Base-by-base conservation (phyloP, 2,113 vertebrate genomes). In the Ochotona princeps region DNA sequence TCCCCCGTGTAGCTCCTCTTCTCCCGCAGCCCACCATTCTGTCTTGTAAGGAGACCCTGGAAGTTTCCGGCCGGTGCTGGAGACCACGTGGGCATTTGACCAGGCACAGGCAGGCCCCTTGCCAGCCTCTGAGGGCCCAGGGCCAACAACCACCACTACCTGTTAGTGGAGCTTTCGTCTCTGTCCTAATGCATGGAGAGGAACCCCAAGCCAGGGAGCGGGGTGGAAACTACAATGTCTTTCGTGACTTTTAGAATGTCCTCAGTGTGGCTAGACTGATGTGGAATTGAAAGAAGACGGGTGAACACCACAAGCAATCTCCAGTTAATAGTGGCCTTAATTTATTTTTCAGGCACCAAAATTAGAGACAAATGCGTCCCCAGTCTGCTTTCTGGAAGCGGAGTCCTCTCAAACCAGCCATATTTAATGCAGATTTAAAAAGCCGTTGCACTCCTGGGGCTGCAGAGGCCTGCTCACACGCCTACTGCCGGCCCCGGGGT, bases 311-410 rank as follows among this genome's bases (percentile, higher is more conserved):
- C 72, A 7, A 44, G 76, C 94, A 61, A 80, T 79, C 72, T 54
- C 11, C 72, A 92, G 73, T 30, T 75, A 90, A 76, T 94, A 93
- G 94, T 93, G 87, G 89, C 66, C 60, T 92, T 89, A 87, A 95
- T 87, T 94, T 94, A 87, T 93, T 95, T 95, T 94, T 92, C 91
- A 54, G 61, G 67, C 78, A 87, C 94, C 82, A 90, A 84, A 94
- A 94, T 93, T 75, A 90, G 86, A 96, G 89, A 84, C 91, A 70
- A 87, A 87, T 90, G 49, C 90, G 72, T 87, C 93, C 89, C 78
- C 61, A 30, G 78, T 80, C 78, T 87, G 88, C 90, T 84, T 78
- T 90, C 85, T 87, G n/a, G 82, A 84, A 75, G 60, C 44, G 9
- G 51, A 79, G 51, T 57, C 72, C 87, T 81, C 57, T 86, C 90